These are phyloP conservation scores for Pegoplata infirma DNA, from an alignment of 2,888 invertebrate species.

Conservation along the genomic window DNA sequence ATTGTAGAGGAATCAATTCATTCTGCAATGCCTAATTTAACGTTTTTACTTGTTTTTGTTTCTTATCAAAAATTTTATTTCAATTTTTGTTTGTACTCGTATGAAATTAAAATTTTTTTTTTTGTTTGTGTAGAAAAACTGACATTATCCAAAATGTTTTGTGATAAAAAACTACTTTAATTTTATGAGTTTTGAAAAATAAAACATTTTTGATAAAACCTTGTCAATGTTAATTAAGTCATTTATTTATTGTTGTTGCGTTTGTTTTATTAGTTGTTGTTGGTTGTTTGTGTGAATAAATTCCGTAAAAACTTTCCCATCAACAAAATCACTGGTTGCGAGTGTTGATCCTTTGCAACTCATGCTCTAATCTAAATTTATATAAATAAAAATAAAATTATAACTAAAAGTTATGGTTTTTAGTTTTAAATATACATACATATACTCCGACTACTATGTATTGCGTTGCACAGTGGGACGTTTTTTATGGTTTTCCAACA, in stretches of 20 bases:
- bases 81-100: constrained; percentile 15
- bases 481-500: no score
- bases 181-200: constrained; percentile 13
- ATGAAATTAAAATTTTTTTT: constrained; percentile 10
- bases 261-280: no score
- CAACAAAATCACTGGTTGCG: constrained; percentile 13
- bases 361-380: constrained; percentile 38
- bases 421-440: constrained; percentile 7
- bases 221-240: constrained; percentile 47
- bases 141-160: not conserved
- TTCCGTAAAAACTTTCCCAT: constrained; percentile 39
- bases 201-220: constrained; percentile 41
- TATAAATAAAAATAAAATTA: constrained; percentile 45
- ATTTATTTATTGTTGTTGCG: constrained; percentile 13
- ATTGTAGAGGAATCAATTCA: no score
- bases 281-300: no score
- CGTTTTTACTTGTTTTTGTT: not conserved
- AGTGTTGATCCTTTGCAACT: not conserved
- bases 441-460: constrained; percentile 12
- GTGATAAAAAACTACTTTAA: constrained; percentile 17
- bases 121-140: not conserved
- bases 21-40: no score
- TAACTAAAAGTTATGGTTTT: constrained; percentile 57
- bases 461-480: no score
- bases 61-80: constrained; percentile 30